Evolutionary conservation across 2,888 invertebrate genomes (phyloP).

Genomic region (Dicroscelio sp.): DNA sequence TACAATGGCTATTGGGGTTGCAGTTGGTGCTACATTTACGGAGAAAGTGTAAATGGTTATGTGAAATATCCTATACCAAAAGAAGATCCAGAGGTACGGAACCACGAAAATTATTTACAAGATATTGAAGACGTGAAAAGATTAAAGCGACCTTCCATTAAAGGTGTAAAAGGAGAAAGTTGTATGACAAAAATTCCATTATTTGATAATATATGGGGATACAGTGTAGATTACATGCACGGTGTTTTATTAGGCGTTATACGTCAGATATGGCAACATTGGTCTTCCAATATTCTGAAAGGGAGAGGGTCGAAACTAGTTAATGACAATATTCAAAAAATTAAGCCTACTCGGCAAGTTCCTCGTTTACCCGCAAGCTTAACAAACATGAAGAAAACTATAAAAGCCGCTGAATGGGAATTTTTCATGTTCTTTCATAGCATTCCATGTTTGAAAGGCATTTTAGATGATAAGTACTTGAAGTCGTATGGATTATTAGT

Average conservation of each 20-base stretch:
- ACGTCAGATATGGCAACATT: slow-evolving; percentile 47
- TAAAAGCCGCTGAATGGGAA: slow-evolving; percentile 69
- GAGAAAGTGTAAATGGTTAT: background rate
- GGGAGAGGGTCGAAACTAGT: background rate
- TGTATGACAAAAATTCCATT: slow-evolving; percentile 4
- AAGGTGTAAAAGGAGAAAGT: slow-evolving; percentile 28
- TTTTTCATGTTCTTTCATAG: slow-evolving; percentile 68
- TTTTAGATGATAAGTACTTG: slow-evolving; percentile 11
- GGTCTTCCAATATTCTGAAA: slow-evolving; percentile 17
- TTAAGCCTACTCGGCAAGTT: slow-evolving; percentile 2
- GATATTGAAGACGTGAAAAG: background rate
- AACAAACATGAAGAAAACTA: slow-evolving; percentile 7
- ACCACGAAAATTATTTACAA: background rate
- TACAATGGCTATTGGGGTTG: slow-evolving; percentile 9
- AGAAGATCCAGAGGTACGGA: background rate
- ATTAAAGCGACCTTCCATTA: background rate
- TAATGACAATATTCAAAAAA: slow-evolving; percentile 6
- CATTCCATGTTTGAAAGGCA: slow-evolving; percentile 56
- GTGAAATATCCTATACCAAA: background rate
- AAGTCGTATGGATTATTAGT: slow-evolving; percentile 23
- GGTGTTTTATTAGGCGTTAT: slow-evolving; percentile 49
- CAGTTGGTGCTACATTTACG: no score
- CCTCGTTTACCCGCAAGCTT: slow-evolving; percentile 41
- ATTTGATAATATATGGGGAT: slow-evolving; percentile 73
- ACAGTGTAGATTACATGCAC: slow-evolving; percentile 64